Base-by-base conservation (phyloP, 2,797 vertebrate species). In the Halcyon leucocephala region DNA sequence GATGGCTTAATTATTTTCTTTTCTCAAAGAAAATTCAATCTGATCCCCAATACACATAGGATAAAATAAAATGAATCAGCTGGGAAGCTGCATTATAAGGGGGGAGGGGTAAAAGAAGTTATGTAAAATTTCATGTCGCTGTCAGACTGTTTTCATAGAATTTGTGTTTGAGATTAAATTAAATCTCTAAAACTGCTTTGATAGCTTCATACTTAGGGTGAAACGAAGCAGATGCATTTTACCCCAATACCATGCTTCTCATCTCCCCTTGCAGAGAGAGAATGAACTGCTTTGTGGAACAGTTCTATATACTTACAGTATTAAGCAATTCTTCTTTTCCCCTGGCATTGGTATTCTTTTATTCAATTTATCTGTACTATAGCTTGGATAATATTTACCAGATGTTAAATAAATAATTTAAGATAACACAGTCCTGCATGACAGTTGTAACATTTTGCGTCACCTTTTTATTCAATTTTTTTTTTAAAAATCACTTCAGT, bases 351-450 rank as follows among this genome's bases (percentile, higher is more conserved):
- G 94, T 95, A 97, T 97, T 97, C 95, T 97, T 96, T 96, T 97
- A 97, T 97, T 96, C 97, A 97, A 96, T 97, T 97, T 97, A 97
- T 97, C 96, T 96, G 72, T 91, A 89, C 83, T 88, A 60, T 92
- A 97, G 92, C 93, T 95, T 90, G 92, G 74, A 77, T 97, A 98
- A 98, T 97, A 93, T 96, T 97, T 97, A 96, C 97, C 98, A 98
- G 97, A 98, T 98, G 98, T 97, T 94, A 97, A 96, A 96, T 95
- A 96, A 96, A 97, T 97, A 97, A 97, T 96, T 93, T 97, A 97
- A 79, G 60, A 95, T 96, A 95, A 81, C 91, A 89, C 92, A 97
- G 91, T 93, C 82, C 94, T 26, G 46, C 92, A 93, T 91, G 85
- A 95, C 95, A 97, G 83, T 96, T 95, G 92, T 91, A 97, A 94